phyloP scores from a whole-genome alignment of 2,888 invertebrate species.

The Drepanosiphum platanoidis region DNA sequence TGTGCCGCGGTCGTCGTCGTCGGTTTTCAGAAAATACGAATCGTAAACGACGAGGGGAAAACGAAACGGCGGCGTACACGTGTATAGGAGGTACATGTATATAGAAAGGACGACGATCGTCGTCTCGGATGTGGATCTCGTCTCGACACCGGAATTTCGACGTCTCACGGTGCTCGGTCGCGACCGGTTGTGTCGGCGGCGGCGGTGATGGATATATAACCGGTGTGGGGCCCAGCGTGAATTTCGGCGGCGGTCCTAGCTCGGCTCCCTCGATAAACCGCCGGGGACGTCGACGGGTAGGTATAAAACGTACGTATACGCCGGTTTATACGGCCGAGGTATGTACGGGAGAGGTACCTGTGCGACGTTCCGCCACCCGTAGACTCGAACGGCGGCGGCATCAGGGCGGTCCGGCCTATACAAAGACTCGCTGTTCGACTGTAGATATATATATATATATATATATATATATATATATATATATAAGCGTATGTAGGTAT shows the following conservation, averaged over 20 bases:
- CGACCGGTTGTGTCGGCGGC: conserved; percentile 34
- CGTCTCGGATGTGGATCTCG: not conserved
- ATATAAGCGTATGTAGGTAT: not conserved
- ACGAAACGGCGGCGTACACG: too few relatives aligned
- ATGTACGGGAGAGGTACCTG: too few relatives aligned
- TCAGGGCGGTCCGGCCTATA: too few relatives aligned
- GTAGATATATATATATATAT: not conserved
- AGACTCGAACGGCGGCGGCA: too few relatives aligned
- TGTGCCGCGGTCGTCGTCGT: too few relatives aligned
- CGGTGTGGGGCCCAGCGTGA: conserved; percentile 31
- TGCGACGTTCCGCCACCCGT: too few relatives aligned
- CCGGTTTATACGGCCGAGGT: too few relatives aligned
- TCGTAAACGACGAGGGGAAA: not conserved
- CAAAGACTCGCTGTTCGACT: not conserved
- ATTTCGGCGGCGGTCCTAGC: conserved; percentile 26
- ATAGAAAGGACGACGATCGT: not conserved
- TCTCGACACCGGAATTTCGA: conserved; percentile 40
- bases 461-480: not conserved
- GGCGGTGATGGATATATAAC: not conserved
- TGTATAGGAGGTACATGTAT: too few relatives aligned
- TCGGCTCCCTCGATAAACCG: conserved; percentile 28
- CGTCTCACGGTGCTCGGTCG: conserved; percentile 34
- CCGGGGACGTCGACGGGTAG: conserved; percentile 23
- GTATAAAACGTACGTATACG: too few relatives aligned
- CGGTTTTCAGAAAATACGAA: too few relatives aligned